phyloP scores from a whole-genome alignment of 2,113 vertebrate genomes.

The Hippocampus zosterae region DNA sequence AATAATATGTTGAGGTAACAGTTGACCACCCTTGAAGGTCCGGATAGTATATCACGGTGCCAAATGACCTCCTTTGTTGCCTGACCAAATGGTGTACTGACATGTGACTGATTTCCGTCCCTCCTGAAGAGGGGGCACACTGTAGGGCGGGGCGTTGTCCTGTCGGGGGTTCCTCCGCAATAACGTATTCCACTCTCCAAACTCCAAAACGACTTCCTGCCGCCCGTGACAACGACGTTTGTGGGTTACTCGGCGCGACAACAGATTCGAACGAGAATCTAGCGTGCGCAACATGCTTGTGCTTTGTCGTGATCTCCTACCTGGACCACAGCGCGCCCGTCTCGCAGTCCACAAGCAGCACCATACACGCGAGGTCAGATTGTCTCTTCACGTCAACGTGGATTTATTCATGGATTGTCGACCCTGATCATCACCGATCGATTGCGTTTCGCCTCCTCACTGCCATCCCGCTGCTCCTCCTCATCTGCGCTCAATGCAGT shows the following conservation, averaged over 20 bases:
- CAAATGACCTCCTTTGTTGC: background rate
- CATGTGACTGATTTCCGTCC: background rate
- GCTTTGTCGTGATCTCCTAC: background rate
- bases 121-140: background rate
- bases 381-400: background rate
- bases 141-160: background rate
- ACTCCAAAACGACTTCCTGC: background rate
- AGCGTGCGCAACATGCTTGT: background rate
- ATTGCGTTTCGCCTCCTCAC: background rate
- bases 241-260: background rate
- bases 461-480: background rate
- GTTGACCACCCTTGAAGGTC: too few relatives aligned
- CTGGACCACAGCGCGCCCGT: background rate
- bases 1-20: too few relatives aligned
- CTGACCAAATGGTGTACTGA: background rate
- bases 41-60: too few relatives aligned
- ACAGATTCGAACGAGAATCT: background rate
- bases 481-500: background rate
- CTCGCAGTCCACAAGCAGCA: background rate
- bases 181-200: conserved; percentile 1
- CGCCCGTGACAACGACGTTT: background rate
- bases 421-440: background rate
- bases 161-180: background rate
- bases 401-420: background rate
- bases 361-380: background rate